phyloP scores from a whole-genome alignment of 2,797 vertebrate species.

The Pseudochirops corinnae region DNA sequence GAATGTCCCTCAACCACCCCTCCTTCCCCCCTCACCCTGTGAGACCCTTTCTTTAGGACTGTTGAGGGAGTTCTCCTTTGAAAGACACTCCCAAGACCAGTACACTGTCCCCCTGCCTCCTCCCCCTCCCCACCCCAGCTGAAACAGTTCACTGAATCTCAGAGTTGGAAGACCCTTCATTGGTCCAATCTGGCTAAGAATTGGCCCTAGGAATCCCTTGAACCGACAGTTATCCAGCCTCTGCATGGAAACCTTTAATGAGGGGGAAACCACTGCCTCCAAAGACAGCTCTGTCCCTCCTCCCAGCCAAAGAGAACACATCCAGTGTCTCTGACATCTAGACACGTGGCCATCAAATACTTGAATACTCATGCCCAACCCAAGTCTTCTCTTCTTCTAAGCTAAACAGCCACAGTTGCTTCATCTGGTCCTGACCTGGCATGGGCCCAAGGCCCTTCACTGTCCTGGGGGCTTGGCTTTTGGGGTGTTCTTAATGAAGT shows the following conservation, averaged over 20 bases:
- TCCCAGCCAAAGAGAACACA: background rate
- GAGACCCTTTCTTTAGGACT: background rate
- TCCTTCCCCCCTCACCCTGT: background rate
- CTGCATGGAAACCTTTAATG: background rate
- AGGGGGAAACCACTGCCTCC: background rate
- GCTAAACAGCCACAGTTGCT: background rate
- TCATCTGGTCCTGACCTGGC: background rate
- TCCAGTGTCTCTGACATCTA: background rate
- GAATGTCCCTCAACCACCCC: background rate
- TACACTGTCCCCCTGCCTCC: background rate
- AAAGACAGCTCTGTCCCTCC: background rate
- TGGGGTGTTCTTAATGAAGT: background rate
- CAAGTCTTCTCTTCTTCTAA: background rate
- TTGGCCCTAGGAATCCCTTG: background rate
- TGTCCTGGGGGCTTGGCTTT: background rate
- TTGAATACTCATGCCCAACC: background rate
- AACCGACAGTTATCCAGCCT: background rate
- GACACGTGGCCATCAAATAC: background rate
- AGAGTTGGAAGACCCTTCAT: background rate
- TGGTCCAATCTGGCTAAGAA: background rate
- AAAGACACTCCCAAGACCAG: background rate
- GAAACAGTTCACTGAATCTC: constrained; percentile 52
- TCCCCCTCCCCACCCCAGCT: background rate
- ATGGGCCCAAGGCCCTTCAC: background rate
- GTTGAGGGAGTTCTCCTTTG: background rate